A percentile compares a stretch with the other conserved stretches of the same genome.
phyloP scores from a whole-genome alignment of 2,888 invertebrate genomes.

The Cephonodes hylas region DNA sequence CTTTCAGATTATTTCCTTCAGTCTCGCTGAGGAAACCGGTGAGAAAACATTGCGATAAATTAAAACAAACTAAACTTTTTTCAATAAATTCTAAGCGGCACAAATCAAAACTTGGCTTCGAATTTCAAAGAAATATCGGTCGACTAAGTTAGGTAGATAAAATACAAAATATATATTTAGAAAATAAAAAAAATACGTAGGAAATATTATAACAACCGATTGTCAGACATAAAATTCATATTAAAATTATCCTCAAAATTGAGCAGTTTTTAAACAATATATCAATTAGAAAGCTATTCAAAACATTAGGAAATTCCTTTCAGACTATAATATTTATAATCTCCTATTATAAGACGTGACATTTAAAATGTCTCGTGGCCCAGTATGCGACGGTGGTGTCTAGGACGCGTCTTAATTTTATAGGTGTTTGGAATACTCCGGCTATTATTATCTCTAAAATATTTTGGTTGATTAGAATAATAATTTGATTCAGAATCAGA shows the following conservation, averaged over 20 bases:
- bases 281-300: not conserved
- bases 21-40: not conserved
- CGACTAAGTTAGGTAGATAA: no score
- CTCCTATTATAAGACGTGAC: slow-evolving; percentile 13
- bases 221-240: no score
- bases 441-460: not conserved
- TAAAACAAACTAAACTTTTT: slow-evolving; percentile 17
- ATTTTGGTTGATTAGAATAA: no score
- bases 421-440: not conserved
- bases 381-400: not conserved
- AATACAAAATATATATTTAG: no score
- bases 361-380: slow-evolving; percentile 8
- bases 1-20: not conserved
- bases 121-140: slow-evolving; percentile 24
- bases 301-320: not conserved
- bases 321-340: not conserved
- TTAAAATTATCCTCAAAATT: not conserved
- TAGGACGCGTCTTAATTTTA: not conserved
- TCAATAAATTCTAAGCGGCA: slow-evolving; percentile 21
- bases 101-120: slow-evolving; percentile 26
- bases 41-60: slow-evolving; percentile 21
- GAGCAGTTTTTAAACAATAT: not conserved
- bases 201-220: no score
- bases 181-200: no score
- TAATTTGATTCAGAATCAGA: no score